Conservation (phyloP, 2,113 vertebrate genomes). For the Glaucidium brasilianum region DNA sequence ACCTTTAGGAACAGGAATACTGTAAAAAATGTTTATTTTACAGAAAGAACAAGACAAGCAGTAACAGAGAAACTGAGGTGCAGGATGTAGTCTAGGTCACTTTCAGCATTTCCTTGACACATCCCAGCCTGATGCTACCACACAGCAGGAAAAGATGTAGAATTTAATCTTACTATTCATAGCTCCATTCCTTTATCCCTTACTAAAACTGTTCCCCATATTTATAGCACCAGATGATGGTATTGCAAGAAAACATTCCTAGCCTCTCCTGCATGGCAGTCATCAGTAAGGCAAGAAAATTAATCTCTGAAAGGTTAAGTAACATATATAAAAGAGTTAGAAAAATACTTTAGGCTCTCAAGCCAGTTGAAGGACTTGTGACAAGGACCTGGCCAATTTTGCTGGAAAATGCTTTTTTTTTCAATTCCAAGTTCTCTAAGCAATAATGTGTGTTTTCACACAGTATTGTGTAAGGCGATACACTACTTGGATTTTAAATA, state of each 20-base stretch:
- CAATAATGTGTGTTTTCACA: not conserved
- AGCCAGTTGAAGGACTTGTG: not conserved
- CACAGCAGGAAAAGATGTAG: not conserved
- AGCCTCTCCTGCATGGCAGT: not conserved
- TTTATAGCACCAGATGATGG: not conserved
- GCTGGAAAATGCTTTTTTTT: not conserved
- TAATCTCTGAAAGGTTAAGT: not conserved
- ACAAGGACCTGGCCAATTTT: not conserved
- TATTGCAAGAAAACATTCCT: not conserved
- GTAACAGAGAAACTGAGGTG: not conserved
- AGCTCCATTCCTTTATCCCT: not conserved
- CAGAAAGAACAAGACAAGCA: not conserved
- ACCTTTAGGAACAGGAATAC: not conserved
- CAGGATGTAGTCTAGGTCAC: not conserved
- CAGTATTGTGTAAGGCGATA: not conserved
- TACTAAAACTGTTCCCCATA: not conserved
- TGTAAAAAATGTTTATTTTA: not conserved
- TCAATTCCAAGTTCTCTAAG: not conserved
- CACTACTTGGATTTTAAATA: not conserved
- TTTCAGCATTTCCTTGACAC: not conserved
- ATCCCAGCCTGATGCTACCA: not conserved
- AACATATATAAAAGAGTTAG: not conserved
- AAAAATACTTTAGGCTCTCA: not conserved
- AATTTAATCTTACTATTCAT: not conserved
- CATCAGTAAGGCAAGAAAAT: not conserved